phyloP scores from a whole-genome alignment of 1,140 invertebrate genomes.

The Bradysia coprophila region DNA sequence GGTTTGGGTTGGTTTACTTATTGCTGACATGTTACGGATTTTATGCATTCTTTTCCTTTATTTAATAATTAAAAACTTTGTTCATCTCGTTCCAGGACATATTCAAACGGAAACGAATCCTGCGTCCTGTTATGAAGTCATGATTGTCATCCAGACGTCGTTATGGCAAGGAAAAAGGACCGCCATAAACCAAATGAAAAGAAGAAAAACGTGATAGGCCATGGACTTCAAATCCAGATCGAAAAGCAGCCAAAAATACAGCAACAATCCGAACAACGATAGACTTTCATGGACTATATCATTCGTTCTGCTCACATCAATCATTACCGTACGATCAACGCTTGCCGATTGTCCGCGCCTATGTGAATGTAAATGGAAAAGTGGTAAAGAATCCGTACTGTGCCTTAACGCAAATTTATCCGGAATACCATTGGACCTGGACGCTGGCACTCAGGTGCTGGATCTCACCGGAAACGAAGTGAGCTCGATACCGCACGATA shows the following conservation, averaged over 20 bases:
- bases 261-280: not conserved
- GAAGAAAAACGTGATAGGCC: constrained; percentile 1
- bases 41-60: too few species aligned
- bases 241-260: not conserved
- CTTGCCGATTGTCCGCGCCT: constrained; percentile 41
- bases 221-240: not conserved
- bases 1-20: too few species aligned
- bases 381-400: constrained; percentile 62
- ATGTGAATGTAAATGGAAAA: constrained; percentile 74
- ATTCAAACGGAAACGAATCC: too few species aligned
- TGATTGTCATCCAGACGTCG: not conserved
- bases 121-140: not conserved
- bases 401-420: constrained; percentile 52
- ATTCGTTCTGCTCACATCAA: not conserved
- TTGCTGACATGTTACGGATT: too few species aligned
- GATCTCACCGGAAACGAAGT: constrained; percentile 55
- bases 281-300: not conserved
- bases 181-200: not conserved
- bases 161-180: not conserved
- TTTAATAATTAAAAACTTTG: too few species aligned
- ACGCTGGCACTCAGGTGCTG: constrained; percentile 56
- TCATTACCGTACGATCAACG: not conserved
- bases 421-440: constrained; percentile 43
- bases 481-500: constrained; percentile 40
- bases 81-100: too few species aligned